Percentiles rank a stretch among this genome's conserved stretches.
These are phyloP conservation scores for Lycia hirtaria DNA, from an alignment of 2,888 invertebrate species.

Conservation along the genomic window DNA sequence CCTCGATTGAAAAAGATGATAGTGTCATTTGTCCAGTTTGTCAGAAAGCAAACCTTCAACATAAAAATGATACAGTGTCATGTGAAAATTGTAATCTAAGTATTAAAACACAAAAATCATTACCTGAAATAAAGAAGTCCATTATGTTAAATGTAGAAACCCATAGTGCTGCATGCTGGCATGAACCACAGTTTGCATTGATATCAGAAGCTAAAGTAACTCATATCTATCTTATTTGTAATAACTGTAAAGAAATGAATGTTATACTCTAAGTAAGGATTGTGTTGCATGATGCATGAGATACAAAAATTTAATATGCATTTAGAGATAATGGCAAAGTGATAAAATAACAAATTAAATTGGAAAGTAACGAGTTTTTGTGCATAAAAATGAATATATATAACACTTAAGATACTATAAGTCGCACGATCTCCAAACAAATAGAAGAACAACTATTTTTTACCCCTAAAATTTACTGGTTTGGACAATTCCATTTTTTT, in stretches of 20 bases:
- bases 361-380: too few species aligned
- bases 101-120: conserved; percentile 57
- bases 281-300: too few species aligned
- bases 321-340: too few species aligned
- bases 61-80: conserved; percentile 45
- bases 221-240: conserved; percentile 74
- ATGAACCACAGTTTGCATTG: conserved; percentile 61
- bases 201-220: conserved; percentile 62
- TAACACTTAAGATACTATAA: too few species aligned
- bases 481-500: too few species aligned
- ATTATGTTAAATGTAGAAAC: conserved; percentile 60
- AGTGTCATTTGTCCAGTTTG: conserved; percentile 84
- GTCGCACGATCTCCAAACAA: too few species aligned
- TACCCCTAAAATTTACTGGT: too few species aligned
- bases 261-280: conserved; percentile 31
- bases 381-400: too few species aligned
- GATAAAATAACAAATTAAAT: too few species aligned
- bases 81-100: conserved; percentile 69
- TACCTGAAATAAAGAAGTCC: conserved; percentile 59
- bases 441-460: too few species aligned
- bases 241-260: conserved; percentile 69
- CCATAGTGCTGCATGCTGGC: conserved; percentile 60
- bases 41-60: conserved; percentile 66
- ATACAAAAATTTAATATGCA: too few species aligned
- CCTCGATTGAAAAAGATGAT: conserved; percentile 63